Evolutionary conservation across 2,797 vertebrate species (phyloP), one percentile per base, ranked within the genome.

Genomic region (Periparus ater): DNA sequence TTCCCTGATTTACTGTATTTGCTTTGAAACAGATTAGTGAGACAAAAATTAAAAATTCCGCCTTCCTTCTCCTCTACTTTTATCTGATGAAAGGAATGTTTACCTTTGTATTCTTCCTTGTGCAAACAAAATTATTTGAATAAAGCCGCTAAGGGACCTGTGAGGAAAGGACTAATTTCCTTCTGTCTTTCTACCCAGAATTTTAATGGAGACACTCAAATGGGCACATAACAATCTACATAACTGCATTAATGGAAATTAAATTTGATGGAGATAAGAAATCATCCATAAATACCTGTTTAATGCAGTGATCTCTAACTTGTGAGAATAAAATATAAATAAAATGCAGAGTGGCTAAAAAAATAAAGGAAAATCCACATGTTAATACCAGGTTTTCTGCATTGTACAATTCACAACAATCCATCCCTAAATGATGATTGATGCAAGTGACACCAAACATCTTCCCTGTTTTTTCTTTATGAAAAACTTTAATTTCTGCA

Each of bases 21-120:
- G 54, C 68, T 80, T 89, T 72, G 42, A 93, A 92, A 77, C 34
- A 83, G 40, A 82, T 79, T 55, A 79, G 38, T 4, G 38, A 94
- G 77, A 44, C n/a, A 83, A 55, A 92, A 87, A 82, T 21, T 32
- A 63, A 79, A 93, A 76, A 88, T 29, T 34, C 85, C 6, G 6
- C 25, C n/a, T 83, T 42, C 76, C 21, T 63, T 77, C 85, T 76
- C 44, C 38, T 51, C 44, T 65, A 47, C 88, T 79, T 84, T 66
- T 60, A 76, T 54, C 84, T 78, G 88, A 92, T 88, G 29, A 94
- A 93, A 96, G 50, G 38, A 67, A 71, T 83, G 40, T 74, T 89
- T 85, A 57, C 57, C 57, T 77, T 80, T 88, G 68, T 67, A 53
- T 76, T 93, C 83, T 29, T 26, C 60, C 79, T 53, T 55, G 38